A percentile compares a stretch with the other conserved stretches of the same genome.
These are phyloP conservation scores for Coluber constrictor DNA, from an alignment of 2,797 vertebrate genomes.

Conservation along the genomic window DNA sequence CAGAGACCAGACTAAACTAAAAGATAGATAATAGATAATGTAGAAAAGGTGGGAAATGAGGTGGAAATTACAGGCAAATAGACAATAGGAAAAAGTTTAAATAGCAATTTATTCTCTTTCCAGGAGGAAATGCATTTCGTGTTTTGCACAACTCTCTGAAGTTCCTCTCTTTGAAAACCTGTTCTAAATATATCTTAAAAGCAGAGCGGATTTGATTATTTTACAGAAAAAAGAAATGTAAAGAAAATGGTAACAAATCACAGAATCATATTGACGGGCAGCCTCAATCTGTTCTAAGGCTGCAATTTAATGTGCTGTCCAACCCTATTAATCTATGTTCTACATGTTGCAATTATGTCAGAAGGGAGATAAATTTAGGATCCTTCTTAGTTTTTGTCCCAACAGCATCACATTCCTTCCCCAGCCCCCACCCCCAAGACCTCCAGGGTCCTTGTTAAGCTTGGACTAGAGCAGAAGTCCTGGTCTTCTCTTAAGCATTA, in stretches of 20 bases:
- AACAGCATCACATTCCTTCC: background rate
- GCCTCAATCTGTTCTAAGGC: constrained; percentile 45
- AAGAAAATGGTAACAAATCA: background rate
- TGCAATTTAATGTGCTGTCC: constrained; percentile 46
- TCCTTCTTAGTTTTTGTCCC: background rate
- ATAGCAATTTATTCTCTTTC: constrained; percentile 61
- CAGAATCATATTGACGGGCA: constrained; percentile 41
- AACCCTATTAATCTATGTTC: background rate
- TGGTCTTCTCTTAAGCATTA: background rate
- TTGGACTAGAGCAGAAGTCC: background rate
- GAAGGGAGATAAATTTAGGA: background rate
- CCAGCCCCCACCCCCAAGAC: background rate
- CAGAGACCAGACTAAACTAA: constrained; percentile 65
- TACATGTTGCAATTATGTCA: constrained; percentile 26
- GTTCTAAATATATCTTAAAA: constrained; percentile 44
- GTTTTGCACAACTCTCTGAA: constrained; percentile 13
- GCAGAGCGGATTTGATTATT: constrained; percentile 28
- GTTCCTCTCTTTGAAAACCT: constrained; percentile 42
- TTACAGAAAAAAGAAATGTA: background rate
- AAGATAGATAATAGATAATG: constrained; percentile 47
- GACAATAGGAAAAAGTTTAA: constrained; percentile 64
- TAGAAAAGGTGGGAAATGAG: constrained; percentile 56
- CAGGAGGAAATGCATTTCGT: constrained; percentile 52
- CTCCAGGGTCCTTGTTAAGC: background rate
- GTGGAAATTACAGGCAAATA: constrained; percentile 65